Base-by-base conservation (phyloP, 2,888 invertebrate genomes). In the Perithous albicinctus region DNA sequence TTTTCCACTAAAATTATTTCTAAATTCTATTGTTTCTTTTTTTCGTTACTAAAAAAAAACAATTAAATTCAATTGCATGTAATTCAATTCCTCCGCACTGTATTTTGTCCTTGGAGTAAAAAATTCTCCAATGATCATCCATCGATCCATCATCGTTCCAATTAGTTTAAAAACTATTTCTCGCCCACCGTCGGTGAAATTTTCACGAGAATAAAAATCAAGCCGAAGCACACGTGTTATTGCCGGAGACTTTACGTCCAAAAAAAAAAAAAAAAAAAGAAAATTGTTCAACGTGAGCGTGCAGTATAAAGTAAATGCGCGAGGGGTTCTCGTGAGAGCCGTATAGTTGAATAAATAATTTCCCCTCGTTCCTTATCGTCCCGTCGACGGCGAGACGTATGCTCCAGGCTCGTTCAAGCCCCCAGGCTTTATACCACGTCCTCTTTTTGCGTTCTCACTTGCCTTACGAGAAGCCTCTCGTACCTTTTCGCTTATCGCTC, bases 331-430 rank as follows among this genome's bases (percentile, higher is more conserved):
- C 46, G 35, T 48, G 51, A 38, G 66, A 66, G 46, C 12, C 18
- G 38, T 70, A 51, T 54, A 18, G 59, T 59, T 73, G 78, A 73
- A 79, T 79, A 79, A 79, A 74, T 79, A 79, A 74, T 74, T 79
- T 79, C 63, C 23, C 67, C 73, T 48, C 67, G 56, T 79, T 74
- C 26, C 67, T 67, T 74, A 69, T 79, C 67, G 67, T 43, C 12
- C 67, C 51, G 48, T 66, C n/a, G 38, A 15, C 23, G 48, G 10
- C 23, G 26, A 26, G 41, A 69, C 35, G 23, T 38, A 54, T 38
- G 46, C 43, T 15, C n/a, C 29, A 26, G 48, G 20, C 66, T 67
- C 67, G 7, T 59, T 59, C 59, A 32, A 32, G n/a, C 20, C 41
- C 15, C 38, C 18, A 15, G 59, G 12, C 56, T 51, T 76, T 76